phyloP scores from a whole-genome alignment of 2,888 invertebrate genomes.

The Furcula furcula region DNA sequence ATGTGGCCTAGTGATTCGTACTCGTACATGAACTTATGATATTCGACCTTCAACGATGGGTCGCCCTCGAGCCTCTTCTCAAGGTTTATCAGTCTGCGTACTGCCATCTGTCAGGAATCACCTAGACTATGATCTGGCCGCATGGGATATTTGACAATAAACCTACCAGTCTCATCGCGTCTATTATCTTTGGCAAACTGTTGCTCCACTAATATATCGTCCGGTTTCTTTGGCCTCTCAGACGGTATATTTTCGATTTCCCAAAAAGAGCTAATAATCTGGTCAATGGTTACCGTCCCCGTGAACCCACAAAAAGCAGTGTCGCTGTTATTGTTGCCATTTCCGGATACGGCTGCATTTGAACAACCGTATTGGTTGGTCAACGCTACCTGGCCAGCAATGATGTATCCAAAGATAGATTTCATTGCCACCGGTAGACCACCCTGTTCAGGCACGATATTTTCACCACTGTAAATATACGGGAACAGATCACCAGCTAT shows the following conservation, averaged over 20 bases:
- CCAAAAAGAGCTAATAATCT: slow-evolving; percentile 5
- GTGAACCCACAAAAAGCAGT: no score
- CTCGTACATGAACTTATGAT: slow-evolving; percentile 9
- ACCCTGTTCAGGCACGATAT: no score
- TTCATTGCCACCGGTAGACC: no score
- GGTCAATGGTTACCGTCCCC: not conserved
- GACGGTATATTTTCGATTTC: slow-evolving; percentile 8
- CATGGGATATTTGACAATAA: slow-evolving; percentile 4
- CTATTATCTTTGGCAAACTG: slow-evolving; percentile 4
- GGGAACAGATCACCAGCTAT: no score
- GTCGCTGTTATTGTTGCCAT: not conserved
- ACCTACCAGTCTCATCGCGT: slow-evolving; percentile 7
- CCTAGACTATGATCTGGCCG: slow-evolving; percentile 3
- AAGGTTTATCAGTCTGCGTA: not conserved
- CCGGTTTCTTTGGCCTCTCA: not conserved
- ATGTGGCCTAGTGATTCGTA: slow-evolving; percentile 11
- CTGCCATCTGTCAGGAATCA: slow-evolving; percentile 4
- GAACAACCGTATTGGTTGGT: no score
- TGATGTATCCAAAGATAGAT: no score
- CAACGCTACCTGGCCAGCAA: no score
- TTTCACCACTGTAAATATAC: no score
- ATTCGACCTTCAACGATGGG: not conserved
- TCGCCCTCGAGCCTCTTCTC: slow-evolving; percentile 2
- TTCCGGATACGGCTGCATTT: no score
- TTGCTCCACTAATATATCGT: slow-evolving; percentile 7